Base-by-base conservation (phyloP, 2,113 vertebrate genomes). In the Odocoileus hemionus region DNA sequence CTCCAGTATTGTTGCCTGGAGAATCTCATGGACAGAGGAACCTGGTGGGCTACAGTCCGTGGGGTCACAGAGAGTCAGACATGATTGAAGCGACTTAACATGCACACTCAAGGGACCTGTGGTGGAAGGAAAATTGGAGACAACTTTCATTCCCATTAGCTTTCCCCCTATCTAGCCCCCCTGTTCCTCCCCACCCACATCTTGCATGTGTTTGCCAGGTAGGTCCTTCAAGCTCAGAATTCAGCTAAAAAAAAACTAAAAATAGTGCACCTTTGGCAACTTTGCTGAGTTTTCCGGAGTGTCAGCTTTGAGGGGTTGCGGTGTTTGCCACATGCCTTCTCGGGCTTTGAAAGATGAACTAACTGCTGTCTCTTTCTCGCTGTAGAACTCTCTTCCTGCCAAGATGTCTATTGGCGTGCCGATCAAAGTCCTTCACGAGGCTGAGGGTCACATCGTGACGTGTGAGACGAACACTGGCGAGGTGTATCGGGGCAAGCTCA, bases 401-500 rank as follows among this genome's bases (percentile, higher is more conserved):
- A 98, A 97, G 52, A 99, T 99, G 99, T 99, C 99, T 0, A 99
- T 99, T 8, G 99, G 99, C 0, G 99, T 99, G 54, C 99, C 99
- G 0, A 99, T 99, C 95, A 99, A 99, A 97, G 99, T 99, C n/a
- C 99, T 99, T 70, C 99, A 99, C 3, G 99, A 99, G 97, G 99
- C 99, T 0, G 99, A 99, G 97, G 99, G 99, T 26, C 99, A 99
- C 98, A 99, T 99, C 0, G 99, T 99, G 57, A 99, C 99, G 0
- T 99, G 99, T 6, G 99, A 99, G 98, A 99, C 99, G 30, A 99
- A 99, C 92, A 99, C 99, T 0, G 99, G 99, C 0, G 99, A 99
- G 64, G 99, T 99, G 14, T 99, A 99, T 93, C 98, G 99, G 21
- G 99, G 99, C 50, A 99, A 99, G 93, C 99, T 99, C 14, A 99